Percentiles rank a stretch among this genome's conserved stretches.
Conservation (phyloP, 2,113 vertebrate genomes). For the Varanus salvator region DNA sequence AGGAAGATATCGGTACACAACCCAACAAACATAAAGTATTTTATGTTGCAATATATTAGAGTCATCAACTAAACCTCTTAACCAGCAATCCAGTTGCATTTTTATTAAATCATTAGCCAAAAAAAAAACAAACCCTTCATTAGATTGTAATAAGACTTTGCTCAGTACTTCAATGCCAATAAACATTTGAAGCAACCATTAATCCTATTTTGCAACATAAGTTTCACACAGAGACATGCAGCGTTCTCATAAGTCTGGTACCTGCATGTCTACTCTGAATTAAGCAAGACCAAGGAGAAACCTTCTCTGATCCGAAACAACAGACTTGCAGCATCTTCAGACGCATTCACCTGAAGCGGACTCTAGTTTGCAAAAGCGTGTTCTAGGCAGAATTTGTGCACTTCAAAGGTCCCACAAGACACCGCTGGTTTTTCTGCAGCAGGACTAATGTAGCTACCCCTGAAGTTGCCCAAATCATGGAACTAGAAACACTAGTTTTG, state of each 20-base stretch:
- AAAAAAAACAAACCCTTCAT: conserved; percentile 58
- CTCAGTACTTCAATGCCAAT: conserved; percentile 33
- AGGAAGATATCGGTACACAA: no score
- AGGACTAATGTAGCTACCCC: neutral
- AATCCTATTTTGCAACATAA: conserved; percentile 31
- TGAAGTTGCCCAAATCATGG: neutral
- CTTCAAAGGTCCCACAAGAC: neutral
- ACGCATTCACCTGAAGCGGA: neutral
- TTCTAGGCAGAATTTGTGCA: neutral
- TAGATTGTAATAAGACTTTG: conserved; percentile 16
- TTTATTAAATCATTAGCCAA: conserved; percentile 41
- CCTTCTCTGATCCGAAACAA: conserved; percentile 2
- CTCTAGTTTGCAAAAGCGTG: neutral
- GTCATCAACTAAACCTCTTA: conserved; percentile 53
- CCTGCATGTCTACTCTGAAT: conserved; percentile 51
- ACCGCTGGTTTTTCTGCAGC: neutral
- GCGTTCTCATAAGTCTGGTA: conserved; percentile 18
- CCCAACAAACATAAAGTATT: neutral
- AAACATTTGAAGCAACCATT: conserved; percentile 47
- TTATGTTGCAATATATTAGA: conserved; percentile 27
- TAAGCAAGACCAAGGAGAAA: conserved; percentile 23
- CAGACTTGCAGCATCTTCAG: neutral
- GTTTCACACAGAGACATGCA: neutral
- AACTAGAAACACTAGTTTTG: conserved; percentile 3
- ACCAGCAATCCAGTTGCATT: conserved; percentile 51